Evolutionary conservation across 2,113 vertebrate genomes (phyloP).

Genomic region (Myrmophylax atrothorax): DNA sequence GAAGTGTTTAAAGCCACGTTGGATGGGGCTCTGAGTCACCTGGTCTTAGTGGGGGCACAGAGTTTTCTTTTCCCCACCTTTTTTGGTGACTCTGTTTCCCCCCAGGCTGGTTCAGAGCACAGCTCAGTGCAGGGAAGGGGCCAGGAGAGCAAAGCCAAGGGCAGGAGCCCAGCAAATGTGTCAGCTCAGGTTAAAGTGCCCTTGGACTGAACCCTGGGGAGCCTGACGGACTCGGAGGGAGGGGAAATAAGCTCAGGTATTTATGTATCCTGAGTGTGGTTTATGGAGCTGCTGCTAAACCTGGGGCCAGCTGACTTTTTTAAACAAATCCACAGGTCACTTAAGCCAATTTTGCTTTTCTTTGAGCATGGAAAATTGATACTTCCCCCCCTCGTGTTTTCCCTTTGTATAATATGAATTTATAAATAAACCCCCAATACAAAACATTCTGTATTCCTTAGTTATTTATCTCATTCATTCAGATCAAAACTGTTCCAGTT

Average conservation of each 20-base stretch:
- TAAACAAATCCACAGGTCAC: neutral
- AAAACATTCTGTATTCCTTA: neutral
- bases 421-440: neutral
- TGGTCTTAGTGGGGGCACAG: neutral
- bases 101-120: neutral
- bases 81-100: neutral
- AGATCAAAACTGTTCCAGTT: conserved; percentile 5
- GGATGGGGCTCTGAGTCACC: neutral
- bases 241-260: neutral
- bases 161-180: neutral
- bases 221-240: neutral
- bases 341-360: neutral
- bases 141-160: neutral
- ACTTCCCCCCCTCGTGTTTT: neutral
- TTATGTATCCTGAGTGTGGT: neutral
- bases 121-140: neutral
- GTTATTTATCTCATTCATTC: neutral
- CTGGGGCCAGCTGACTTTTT: neutral
- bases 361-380: neutral
- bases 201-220: neutral
- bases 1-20: neutral
- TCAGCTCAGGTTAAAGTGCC: conserved; percentile 1
- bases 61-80: neutral
- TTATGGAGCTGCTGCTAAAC: conserved; percentile 2
- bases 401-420: neutral